A percentile compares a stretch with the other conserved stretches of the same genome.
phyloP scores from a whole-genome alignment of 2,113 vertebrate species.

The Catharus bicknelli region DNA sequence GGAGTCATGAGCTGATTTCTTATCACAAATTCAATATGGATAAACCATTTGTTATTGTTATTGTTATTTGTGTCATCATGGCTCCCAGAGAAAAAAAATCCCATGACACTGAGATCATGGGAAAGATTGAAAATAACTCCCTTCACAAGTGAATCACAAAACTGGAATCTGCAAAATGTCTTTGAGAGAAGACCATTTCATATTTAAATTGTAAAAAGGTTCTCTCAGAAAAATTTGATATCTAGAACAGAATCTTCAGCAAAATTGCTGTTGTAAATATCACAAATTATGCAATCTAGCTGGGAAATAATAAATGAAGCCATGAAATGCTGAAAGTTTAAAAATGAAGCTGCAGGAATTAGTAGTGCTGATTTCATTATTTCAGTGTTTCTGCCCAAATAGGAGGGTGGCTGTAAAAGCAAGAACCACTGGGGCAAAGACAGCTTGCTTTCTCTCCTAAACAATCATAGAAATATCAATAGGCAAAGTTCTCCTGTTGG shows the following conservation, averaged over 20 bases:
- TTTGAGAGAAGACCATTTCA: not conserved
- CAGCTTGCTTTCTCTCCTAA: not conserved
- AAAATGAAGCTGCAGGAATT: not conserved
- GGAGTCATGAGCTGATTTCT: not conserved
- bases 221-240: not conserved
- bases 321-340: not conserved
- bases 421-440: not conserved
- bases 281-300: not conserved
- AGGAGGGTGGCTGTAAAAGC: not conserved
- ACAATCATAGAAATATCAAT: not conserved
- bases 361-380: not conserved
- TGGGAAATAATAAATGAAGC: not conserved
- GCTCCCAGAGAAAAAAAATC: conserved; percentile 45
- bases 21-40: conserved; percentile 5
- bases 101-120: conserved; percentile 71
- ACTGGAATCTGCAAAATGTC: conserved; percentile 52
- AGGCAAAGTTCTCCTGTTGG: not conserved
- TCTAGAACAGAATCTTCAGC: not conserved
- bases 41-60: not conserved
- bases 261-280: not conserved
- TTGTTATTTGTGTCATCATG: not conserved
- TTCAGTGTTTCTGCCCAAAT: not conserved
- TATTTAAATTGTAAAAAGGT: not conserved
- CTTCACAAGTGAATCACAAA: conserved; percentile 63
- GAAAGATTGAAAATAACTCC: conserved; percentile 69